phyloP scores from a whole-genome alignment of 64 coral and sea anemone genomes.

The Anthopleura sola region DNA sequence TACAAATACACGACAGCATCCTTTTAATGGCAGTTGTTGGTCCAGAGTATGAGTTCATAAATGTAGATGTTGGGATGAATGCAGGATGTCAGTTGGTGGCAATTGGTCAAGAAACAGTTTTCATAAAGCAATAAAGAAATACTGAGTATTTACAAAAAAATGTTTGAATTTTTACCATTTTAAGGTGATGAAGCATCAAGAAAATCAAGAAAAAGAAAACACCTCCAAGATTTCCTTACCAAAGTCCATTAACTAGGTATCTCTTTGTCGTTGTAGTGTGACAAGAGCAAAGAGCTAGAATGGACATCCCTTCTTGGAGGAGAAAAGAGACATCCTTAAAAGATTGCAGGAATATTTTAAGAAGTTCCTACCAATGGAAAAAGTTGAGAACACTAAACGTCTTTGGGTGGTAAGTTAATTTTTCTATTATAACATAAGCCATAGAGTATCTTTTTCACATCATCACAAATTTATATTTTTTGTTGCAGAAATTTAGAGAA shows the following conservation, averaged over 20 bases:
- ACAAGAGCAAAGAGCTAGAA: slow-evolving; percentile 1
- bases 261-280: neutral
- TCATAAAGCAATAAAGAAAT: too few relatives aligned
- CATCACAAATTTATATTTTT: too few relatives aligned
- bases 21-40: too few relatives aligned
- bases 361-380: neutral
- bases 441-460: too few relatives aligned
- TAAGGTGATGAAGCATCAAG: too few relatives aligned
- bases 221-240: neutral
- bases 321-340: neutral
- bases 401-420: slow-evolving; percentile 12
- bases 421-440: too few relatives aligned
- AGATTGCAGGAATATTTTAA: neutral
- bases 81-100: neutral
- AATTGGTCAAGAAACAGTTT: too few relatives aligned
- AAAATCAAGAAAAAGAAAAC: neutral
- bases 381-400: neutral
- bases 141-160: too few relatives aligned
- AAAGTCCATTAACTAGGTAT: neutral
- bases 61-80: slow-evolving; percentile 21
- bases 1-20: slow-evolving; percentile 46
- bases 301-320: slow-evolving; percentile 4
- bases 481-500: too few relatives aligned
- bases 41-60: slow-evolving; percentile 26
- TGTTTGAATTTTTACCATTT: too few relatives aligned